These are phyloP conservation scores for Platynereis dumerilii DNA, from an alignment of 2,888 invertebrate genomes.

Conservation along the genomic window DNA sequence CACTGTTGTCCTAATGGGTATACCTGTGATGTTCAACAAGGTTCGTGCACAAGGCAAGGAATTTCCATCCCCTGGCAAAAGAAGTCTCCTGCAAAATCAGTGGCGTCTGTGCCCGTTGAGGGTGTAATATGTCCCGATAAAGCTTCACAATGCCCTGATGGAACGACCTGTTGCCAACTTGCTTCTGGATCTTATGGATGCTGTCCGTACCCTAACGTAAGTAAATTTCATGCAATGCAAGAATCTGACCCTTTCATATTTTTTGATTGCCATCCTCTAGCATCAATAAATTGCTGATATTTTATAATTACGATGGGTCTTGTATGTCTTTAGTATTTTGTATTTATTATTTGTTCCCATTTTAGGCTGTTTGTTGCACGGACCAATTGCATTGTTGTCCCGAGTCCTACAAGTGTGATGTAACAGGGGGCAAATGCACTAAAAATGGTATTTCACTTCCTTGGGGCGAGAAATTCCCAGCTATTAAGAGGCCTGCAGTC, in stretches of 20 bases:
- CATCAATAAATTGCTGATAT: too few relatives aligned
- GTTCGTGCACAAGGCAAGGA: conserved; percentile 17
- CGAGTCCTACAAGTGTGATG: conserved; percentile 33
- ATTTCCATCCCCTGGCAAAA: neutral
- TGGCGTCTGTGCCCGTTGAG: neutral
- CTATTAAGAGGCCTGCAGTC: neutral
- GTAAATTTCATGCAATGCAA: too few relatives aligned
- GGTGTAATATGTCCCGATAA: neutral
- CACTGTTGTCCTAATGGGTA: conserved; percentile 42
- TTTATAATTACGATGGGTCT: too few relatives aligned
- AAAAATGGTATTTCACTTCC: conserved; percentile 8
- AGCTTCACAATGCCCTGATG: conserved; percentile 25
- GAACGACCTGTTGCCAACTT: conserved; percentile 42
- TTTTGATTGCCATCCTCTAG: too few relatives aligned
- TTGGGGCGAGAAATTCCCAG: conserved; percentile 9
- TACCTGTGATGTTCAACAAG: conserved; percentile 30
- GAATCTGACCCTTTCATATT: too few relatives aligned
- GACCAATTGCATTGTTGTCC: conserved; percentile 43
- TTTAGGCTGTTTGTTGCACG: conserved; percentile 40
- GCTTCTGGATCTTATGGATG: conserved; percentile 41
- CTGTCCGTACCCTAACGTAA: conserved; percentile 41
- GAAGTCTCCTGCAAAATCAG: conserved; percentile 8
- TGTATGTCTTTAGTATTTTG: too few relatives aligned
- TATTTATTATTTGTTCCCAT: too few relatives aligned
- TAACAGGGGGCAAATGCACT: conserved; percentile 9